A percentile compares a stretch with the other conserved stretches of the same genome.
These are phyloP conservation scores for Ypsolopha scabrella DNA, from an alignment of 2,888 invertebrate genomes.

Conservation along the genomic window DNA sequence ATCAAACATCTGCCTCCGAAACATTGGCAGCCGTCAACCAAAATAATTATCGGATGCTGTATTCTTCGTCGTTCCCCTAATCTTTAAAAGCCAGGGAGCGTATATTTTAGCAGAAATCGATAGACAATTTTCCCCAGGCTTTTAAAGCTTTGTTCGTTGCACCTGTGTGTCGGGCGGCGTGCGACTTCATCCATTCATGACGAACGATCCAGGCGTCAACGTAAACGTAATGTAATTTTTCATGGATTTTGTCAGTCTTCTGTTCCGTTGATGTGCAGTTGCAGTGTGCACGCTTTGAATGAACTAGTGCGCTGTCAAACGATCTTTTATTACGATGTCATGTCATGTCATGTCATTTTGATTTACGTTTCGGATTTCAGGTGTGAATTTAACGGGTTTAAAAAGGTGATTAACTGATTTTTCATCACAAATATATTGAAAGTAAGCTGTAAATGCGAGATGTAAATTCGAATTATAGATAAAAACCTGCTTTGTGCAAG, in stretches of 20 bases:
- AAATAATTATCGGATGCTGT: conserved; percentile 38
- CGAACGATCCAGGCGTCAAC: background rate
- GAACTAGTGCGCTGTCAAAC: too few relatives aligned
- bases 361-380: too few relatives aligned
- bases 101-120: conserved; percentile 31
- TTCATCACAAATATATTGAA: too few relatives aligned
- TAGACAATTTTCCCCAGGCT: conserved; percentile 18
- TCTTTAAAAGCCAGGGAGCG: conserved; percentile 32
- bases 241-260: background rate
- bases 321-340: too few relatives aligned
- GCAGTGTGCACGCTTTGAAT: too few relatives aligned
- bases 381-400: too few relatives aligned
- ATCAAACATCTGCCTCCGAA: conserved; percentile 41
- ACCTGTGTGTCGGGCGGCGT: conserved; percentile 17
- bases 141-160: conserved; percentile 15
- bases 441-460: too few relatives aligned
- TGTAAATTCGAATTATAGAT: too few relatives aligned
- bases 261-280: too few relatives aligned
- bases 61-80: conserved; percentile 20
- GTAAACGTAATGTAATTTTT: background rate
- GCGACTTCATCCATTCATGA: background rate
- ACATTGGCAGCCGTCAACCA: conserved; percentile 35
- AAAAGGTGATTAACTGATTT: too few relatives aligned
- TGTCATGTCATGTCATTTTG: too few relatives aligned
- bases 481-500: too few relatives aligned